A percentile compares a stretch with the other conserved stretches of the same genome.
These are phyloP conservation scores for Luehdorfia chinensis DNA, from an alignment of 1,140 invertebrate species.

Conservation along the genomic window DNA sequence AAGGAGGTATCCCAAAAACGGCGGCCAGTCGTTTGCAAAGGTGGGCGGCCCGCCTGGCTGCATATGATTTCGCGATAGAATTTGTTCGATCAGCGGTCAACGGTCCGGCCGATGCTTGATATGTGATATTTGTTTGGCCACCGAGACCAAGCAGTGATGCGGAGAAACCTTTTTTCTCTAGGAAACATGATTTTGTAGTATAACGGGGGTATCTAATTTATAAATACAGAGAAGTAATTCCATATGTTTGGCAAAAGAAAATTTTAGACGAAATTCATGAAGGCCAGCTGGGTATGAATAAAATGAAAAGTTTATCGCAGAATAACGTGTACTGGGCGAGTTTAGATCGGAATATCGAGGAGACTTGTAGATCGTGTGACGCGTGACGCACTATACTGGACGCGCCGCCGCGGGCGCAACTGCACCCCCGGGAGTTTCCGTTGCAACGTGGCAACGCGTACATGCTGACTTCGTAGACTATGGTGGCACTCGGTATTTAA, in stretches of 20 bases:
- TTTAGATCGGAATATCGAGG: constrained; percentile 61
- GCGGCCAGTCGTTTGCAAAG: too few species aligned
- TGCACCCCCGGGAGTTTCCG: constrained; percentile 41
- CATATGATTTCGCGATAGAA: constrained; percentile 29
- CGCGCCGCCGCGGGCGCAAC: constrained; percentile 26
- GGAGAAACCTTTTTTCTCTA: constrained; percentile 31
- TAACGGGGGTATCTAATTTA: constrained; percentile 36
- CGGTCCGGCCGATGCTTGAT: constrained; percentile 21
- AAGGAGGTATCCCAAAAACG: too few species aligned
- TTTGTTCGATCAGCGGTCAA: constrained; percentile 28
- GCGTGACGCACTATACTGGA: constrained; percentile 29
- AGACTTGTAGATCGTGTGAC: constrained; percentile 24
- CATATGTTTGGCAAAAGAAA: too few species aligned
- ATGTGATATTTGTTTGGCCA: too few species aligned
- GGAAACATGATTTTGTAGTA: constrained; percentile 20
- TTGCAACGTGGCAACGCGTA: constrained; percentile 34
- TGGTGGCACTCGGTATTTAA: constrained; percentile 23
- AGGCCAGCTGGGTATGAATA: too few species aligned
- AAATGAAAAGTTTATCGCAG: constrained; percentile 58
- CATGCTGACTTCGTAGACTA: constrained; percentile 37
- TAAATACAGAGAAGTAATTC: constrained; percentile 48
- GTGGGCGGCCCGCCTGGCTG: too few species aligned
- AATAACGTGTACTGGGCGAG: constrained; percentile 68
- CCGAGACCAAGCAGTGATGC: too few species aligned
- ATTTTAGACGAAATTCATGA: constrained; percentile 62